Percentiles rank a stretch among this genome's conserved stretches.
phyloP scores from a whole-genome alignment of 1,140 invertebrate species.

The Oreohelix idahoensis region DNA sequence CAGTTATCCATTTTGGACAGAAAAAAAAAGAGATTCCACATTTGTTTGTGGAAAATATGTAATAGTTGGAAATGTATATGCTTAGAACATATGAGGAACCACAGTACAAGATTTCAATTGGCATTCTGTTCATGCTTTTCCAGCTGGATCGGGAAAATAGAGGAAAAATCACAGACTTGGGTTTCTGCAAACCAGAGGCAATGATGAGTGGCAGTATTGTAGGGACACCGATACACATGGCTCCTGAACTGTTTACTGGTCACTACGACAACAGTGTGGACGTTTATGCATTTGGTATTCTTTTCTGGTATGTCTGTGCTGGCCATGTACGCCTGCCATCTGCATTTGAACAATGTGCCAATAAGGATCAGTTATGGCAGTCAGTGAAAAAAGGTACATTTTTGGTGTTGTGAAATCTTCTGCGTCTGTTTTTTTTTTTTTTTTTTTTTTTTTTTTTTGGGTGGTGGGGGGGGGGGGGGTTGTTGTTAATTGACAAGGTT shows the following conservation, averaged over 20 bases:
- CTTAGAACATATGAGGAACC: too few relatives aligned
- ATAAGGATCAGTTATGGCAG: constrained; percentile 90
- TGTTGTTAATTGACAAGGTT: too few relatives aligned
- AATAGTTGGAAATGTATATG: too few relatives aligned
- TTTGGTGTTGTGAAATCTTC: background rate
- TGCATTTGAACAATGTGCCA: constrained; percentile 88
- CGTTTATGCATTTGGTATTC: constrained; percentile 91
- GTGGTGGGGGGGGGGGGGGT: too few relatives aligned
- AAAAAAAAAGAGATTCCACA: too few relatives aligned
- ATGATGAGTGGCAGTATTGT: constrained; percentile 85
- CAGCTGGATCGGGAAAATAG: constrained; percentile 82
- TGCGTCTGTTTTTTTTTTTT: background rate
- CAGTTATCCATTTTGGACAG: too few relatives aligned
- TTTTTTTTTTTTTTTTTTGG: too few relatives aligned
- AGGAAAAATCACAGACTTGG: constrained; percentile 89
- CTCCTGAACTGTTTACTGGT: constrained; percentile 86
- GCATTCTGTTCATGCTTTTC: too few relatives aligned
- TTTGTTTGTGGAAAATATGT: too few relatives aligned
- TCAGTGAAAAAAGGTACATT: constrained; percentile 85
- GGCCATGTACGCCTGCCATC: constrained; percentile 85
- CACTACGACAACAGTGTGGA: constrained; percentile 90
- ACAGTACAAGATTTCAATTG: too few relatives aligned
- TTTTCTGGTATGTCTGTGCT: constrained; percentile 93
- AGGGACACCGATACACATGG: constrained; percentile 95
- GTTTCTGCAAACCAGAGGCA: constrained; percentile 92